These are phyloP conservation scores for Entomobrya proxima DNA, from an alignment of 2,888 invertebrate species.

Conservation along the genomic window DNA sequence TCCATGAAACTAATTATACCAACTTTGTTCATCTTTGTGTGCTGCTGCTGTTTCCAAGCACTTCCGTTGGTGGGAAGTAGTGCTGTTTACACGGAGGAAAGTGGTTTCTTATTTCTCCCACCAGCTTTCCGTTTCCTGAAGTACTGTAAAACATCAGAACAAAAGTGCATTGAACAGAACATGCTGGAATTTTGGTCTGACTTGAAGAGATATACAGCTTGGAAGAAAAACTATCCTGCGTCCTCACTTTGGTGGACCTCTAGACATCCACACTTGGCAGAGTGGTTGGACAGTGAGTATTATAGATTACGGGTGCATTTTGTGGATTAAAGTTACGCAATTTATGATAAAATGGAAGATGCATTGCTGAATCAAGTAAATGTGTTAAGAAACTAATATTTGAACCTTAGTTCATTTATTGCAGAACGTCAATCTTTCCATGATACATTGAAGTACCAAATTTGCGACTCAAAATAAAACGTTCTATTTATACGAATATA, in stretches of 20 bases:
- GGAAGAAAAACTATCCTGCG: slow-evolving; percentile 50
- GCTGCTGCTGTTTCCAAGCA: background rate
- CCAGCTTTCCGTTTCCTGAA: slow-evolving; percentile 60
- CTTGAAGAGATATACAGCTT: slow-evolving; percentile 40
- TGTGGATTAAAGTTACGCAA: slow-evolving; percentile 15
- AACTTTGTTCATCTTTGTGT: background rate
- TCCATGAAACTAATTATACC: background rate
- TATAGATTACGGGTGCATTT: slow-evolving; percentile 39
- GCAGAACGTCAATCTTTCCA: no score
- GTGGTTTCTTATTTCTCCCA: slow-evolving; percentile 52
- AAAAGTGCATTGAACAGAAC: slow-evolving; percentile 60
- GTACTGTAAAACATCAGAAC: slow-evolving; percentile 52
- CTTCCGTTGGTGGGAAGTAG: background rate
- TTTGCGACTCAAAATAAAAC: no score
- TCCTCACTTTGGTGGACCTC: slow-evolving; percentile 49
- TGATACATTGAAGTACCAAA: no score
- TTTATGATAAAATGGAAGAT: background rate
- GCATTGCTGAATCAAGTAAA: no score
- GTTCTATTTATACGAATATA: no score
- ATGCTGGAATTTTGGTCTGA: slow-evolving; percentile 56
- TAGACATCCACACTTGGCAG: slow-evolving; percentile 46
- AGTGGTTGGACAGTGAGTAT: slow-evolving; percentile 60
- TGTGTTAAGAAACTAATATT: no score
- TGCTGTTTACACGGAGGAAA: slow-evolving; percentile 5
- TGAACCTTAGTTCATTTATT: no score